Conservation (phyloP, 2,797 vertebrate genomes). For the Hydrocynus forskahlii region DNA sequence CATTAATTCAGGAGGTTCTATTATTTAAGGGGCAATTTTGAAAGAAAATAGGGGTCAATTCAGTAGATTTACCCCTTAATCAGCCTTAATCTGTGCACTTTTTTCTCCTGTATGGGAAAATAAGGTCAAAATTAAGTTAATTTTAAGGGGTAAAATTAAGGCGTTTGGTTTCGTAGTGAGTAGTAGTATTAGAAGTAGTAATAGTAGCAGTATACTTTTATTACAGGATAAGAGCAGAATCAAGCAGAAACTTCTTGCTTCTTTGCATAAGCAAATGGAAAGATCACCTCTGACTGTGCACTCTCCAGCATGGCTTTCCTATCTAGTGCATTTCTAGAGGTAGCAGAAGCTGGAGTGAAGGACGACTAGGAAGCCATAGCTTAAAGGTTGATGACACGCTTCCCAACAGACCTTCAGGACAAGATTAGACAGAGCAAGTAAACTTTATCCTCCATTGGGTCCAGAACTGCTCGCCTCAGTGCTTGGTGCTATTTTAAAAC, state of each 20-base stretch:
- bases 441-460: neutral
- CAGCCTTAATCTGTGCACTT: too few species aligned
- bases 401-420: slow-evolving; percentile 18
- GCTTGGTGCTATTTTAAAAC: neutral
- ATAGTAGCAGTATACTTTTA: too few species aligned
- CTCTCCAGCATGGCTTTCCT: neutral
- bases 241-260: neutral
- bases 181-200: too few species aligned
- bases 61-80: too few species aligned
- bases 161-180: too few species aligned
- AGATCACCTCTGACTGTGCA: neutral
- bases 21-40: too few species aligned
- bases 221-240: neutral
- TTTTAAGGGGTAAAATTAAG: too few species aligned
- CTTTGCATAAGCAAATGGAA: neutral
- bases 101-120: too few species aligned
- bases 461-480: neutral
- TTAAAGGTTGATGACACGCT: neutral
- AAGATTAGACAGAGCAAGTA: neutral
- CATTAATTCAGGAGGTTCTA: too few species aligned
- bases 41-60: too few species aligned
- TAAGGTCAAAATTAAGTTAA: too few species aligned
- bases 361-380: neutral
- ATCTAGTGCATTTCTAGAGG: neutral
- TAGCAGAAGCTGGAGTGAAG: neutral